These are phyloP conservation scores for Drosophila longiperda DNA, from an alignment of 2,888 invertebrate genomes.

Conservation along the genomic window DNA sequence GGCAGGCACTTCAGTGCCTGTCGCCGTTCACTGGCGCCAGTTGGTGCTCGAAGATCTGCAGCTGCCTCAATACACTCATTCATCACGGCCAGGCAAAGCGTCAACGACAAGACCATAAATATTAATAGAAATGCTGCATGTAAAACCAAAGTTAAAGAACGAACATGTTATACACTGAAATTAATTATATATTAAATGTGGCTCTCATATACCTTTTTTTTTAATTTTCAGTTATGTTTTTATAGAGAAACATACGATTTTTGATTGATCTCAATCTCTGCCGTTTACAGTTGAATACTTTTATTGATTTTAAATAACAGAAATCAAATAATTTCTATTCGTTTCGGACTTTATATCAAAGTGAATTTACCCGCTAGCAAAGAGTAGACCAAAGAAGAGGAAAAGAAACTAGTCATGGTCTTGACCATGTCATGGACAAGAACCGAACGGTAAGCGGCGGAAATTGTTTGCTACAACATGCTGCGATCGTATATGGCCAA, in stretches of 20 bases:
- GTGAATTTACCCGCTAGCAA: conserved; percentile 2
- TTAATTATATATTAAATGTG: background rate
- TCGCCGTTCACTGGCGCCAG: conserved; percentile 58
- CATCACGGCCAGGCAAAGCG: conserved; percentile 57
- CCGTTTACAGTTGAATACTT: background rate
- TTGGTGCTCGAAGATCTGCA: conserved; percentile 44
- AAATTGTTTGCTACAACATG: conserved; percentile 35
- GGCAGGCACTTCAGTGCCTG: conserved; percentile 48
- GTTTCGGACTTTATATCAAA: background rate
- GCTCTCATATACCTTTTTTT: background rate
- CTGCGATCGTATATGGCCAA: conserved; percentile 49
- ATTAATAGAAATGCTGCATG: conserved; percentile 55
- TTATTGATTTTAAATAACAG: background rate
- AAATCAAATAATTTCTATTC: background rate
- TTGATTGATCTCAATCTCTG: background rate
- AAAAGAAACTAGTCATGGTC: conserved; percentile 60
- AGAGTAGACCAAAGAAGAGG: conserved; percentile 21
- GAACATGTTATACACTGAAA: conserved; percentile 33
- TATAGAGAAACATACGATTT: background rate
- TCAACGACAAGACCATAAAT: conserved; percentile 64
- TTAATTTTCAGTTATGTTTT: background rate
- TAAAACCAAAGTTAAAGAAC: conserved; percentile 10
- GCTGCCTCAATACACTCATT: conserved; percentile 57
- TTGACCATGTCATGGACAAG: conserved; percentile 55
- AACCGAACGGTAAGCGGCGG: conserved; percentile 54